Base-by-base conservation (phyloP, 1,140 invertebrate species). In the Euura saliciscinereae region DNA sequence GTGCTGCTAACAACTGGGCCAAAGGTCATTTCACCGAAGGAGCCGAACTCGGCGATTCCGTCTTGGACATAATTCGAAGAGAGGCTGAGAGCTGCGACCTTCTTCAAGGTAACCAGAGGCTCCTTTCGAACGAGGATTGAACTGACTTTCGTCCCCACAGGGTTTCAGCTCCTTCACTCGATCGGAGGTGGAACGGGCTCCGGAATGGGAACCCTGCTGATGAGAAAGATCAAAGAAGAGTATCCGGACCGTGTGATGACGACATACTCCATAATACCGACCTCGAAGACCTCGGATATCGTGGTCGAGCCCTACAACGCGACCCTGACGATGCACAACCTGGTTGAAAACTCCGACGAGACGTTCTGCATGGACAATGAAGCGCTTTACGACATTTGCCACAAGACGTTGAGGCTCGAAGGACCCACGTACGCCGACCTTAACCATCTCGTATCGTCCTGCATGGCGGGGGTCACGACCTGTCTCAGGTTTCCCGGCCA, bases 1-100 rank as follows among this genome's bases (percentile, higher is more conserved):
- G 91, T 75, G 90, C 89, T 73, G 91, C 84, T 11, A 93, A 93
- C 82, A 93, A 93, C 78, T 93, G 91, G 91, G 89, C 92, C 66
- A 93, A 94, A 81, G 93, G 93, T 7, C 92, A 94, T 79, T 94
- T 94, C 83, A 94, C 93, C 3, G 89, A 88, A 76, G 91, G 93
- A 11, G 93, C 93, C 11, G 93, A 94, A 78, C 77, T 92, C 45
- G 90, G 93, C 2, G 93, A 95, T 78, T 88, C 90, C 51, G 93
- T 94, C 6, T 83, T 95, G 8, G 93, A 95, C 79, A 92, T 94
- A n/a, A 90, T 95, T 3, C 88, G 94, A 71, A 94, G 93, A 83
- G 94, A 95, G 86, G 90, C 91, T 45, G 94, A 95, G 84, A 88
- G 87, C 66, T 93, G 92, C 78, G 92, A 93, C 77, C 92, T 91